A percentile compares a stretch with the other conserved stretches of the same genome.
Evolutionary conservation across 1,140 invertebrate species (phyloP).

Genomic region (Drosophila albomicans): DNA sequence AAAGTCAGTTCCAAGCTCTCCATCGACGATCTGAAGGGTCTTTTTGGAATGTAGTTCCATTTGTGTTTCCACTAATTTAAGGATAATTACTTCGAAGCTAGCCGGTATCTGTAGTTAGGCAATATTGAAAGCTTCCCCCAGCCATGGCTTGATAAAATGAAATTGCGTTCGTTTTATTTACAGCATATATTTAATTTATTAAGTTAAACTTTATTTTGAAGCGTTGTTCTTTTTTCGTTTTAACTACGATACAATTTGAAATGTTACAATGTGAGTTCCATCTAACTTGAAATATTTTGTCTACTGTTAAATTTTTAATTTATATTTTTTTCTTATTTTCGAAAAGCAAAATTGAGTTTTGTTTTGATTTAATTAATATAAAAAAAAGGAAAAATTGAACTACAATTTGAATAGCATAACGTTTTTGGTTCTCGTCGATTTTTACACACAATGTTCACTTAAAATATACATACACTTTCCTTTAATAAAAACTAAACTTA

Average conservation of each 20-base stretch:
- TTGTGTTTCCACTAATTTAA: background rate
- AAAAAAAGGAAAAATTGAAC: slow-evolving; percentile 62
- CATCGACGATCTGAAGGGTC: slow-evolving; percentile 91
- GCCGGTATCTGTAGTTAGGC: background rate
- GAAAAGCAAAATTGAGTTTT: slow-evolving; percentile 19
- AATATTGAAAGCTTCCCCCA: background rate
- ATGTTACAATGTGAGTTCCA: slow-evolving; percentile 32
- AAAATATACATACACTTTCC: slow-evolving; percentile 15
- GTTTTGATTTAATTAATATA: slow-evolving; percentile 45
- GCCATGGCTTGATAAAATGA: background rate
- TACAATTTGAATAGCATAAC: slow-evolving; percentile 79
- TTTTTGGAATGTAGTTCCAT: slow-evolving; percentile 88
- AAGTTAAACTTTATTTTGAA: slow-evolving; percentile 56
- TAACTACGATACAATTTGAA: slow-evolving; percentile 53
- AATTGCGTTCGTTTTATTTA: slow-evolving; percentile 16
- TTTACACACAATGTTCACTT: slow-evolving; percentile 38
- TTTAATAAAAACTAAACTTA: slow-evolving; percentile 26
- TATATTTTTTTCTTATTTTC: slow-evolving; percentile 39
- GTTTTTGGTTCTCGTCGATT: slow-evolving; percentile 68
- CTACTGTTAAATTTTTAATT: slow-evolving; percentile 44
- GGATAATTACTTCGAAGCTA: background rate
- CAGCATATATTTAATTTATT: slow-evolving; percentile 53
- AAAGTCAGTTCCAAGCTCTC: slow-evolving; percentile 88
- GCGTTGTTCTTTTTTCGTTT: slow-evolving; percentile 46
- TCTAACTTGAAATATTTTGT: slow-evolving; percentile 53